Conservation (phyloP, 92 coral and sea anemone genomes). For the Desmophyllum pertusum region DNA sequence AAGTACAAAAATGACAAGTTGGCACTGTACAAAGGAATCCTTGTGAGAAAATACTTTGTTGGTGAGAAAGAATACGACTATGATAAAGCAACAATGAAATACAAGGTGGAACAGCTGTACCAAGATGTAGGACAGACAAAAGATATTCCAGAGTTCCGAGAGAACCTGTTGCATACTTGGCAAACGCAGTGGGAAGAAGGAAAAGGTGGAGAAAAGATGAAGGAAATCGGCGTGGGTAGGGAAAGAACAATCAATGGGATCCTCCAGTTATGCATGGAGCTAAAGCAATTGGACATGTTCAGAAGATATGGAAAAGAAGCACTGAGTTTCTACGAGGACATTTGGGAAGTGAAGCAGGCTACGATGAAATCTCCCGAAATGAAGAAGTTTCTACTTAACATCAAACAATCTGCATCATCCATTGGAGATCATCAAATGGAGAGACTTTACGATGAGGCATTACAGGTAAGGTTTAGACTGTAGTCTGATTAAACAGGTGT, state of each 20-base stretch:
- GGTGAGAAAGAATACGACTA: neutral
- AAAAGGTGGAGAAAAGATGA: neutral
- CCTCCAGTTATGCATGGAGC: conserved; percentile 23
- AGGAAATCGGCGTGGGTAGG: neutral
- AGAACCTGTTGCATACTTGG: conserved; percentile 7
- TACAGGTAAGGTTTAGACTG: neutral
- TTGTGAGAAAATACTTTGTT: neutral
- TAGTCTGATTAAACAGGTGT: too few species aligned
- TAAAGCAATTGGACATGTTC: neutral
- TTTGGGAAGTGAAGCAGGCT: neutral
- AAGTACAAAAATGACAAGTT: neutral
- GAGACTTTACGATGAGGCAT: neutral
- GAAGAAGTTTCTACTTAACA: conserved; percentile 1
- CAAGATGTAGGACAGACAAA: neutral
- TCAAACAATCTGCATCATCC: conserved; percentile 4
- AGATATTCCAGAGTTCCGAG: neutral
- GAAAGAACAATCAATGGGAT: conserved; percentile 14
- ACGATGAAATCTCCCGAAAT: neutral
- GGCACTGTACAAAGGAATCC: neutral
- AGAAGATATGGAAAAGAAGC: conserved; percentile 27
- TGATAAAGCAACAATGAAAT: neutral
- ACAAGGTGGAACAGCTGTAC: conserved; percentile 18
- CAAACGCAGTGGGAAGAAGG: conserved; percentile 17
- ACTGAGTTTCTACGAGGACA: neutral
- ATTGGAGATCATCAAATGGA: conserved; percentile 7